Conservation (phyloP, 2,113 vertebrate species). For the Nycticorax nycticorax region DNA sequence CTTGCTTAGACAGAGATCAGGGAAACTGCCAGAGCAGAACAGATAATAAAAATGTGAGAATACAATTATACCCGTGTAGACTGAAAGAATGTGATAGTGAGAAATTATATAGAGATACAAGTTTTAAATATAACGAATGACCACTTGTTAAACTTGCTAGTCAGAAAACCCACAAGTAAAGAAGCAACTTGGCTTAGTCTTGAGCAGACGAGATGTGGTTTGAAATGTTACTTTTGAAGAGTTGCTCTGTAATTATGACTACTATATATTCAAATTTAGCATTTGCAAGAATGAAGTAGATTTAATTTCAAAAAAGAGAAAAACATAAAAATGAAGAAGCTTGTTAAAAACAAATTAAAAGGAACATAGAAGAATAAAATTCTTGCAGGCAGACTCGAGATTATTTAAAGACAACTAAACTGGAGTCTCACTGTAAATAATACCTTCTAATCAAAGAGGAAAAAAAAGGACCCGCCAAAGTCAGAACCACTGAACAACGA, state of each 20-base stretch:
- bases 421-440: background rate
- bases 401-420: background rate
- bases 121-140: constrained; percentile 54
- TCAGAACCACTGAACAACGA: background rate
- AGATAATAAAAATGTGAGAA: background rate
- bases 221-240: constrained; percentile 3
- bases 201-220: background rate
- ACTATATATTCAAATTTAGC: constrained; percentile 37
- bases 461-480: background rate
- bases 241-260: constrained; percentile 38
- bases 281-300: constrained; percentile 21
- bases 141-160: constrained; percentile 5
- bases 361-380: background rate
- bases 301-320: background rate
- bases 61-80: background rate
- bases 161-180: constrained; percentile 46
- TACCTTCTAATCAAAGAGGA: background rate
- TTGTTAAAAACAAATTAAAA: constrained; percentile 49
- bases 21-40: background rate
- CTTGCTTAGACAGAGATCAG: background rate
- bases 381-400: background rate
- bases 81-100: constrained; percentile 1
- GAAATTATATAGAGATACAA: background rate
- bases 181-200: background rate
- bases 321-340: background rate